Evolutionary conservation across 1,140 invertebrate species (phyloP).

Genomic region (Brachionus angularis): DNA sequence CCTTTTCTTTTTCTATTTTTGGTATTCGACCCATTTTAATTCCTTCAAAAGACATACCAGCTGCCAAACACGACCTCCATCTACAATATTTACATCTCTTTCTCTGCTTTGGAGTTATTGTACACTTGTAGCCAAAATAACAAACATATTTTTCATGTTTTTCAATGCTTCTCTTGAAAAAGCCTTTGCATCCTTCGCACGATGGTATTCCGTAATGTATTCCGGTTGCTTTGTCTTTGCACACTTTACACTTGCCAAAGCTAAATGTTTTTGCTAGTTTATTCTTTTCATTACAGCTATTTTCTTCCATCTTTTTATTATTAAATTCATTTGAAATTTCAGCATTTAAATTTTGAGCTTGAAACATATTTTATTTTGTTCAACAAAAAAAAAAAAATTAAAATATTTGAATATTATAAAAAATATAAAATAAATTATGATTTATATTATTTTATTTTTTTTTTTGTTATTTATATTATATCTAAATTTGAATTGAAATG

Average conservation of each 20-base stretch:
- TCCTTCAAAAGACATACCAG: constrained; percentile 50
- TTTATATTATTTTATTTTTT: no score
- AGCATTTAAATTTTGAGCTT: no score
- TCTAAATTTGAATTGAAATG: no score
- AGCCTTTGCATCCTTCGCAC: constrained; percentile 39
- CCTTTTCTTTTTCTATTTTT: constrained; percentile 54
- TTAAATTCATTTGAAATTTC: no score
- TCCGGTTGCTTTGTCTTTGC: constrained; percentile 37
- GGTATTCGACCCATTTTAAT: constrained; percentile 55
- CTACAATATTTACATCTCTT: constrained; percentile 57
- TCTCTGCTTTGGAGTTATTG: constrained; percentile 55
- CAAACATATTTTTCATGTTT: constrained; percentile 58
- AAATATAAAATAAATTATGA: no score
- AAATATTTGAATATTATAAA: no score
- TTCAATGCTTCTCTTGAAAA: constrained; percentile 52
- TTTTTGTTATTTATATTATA: no score
- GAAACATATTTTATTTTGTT: no score
- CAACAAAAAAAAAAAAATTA: no score
- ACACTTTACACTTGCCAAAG: constrained; percentile 42
- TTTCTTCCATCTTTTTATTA: no score
- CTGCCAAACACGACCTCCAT: constrained; percentile 57
- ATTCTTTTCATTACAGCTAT: no score
- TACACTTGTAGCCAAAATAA: constrained; percentile 56
- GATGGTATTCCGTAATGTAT: constrained; percentile 37
- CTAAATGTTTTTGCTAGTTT: no score